Evolutionary conservation across 2,888 invertebrate species (phyloP).

Genomic region (Xestia sexstrigata): DNA sequence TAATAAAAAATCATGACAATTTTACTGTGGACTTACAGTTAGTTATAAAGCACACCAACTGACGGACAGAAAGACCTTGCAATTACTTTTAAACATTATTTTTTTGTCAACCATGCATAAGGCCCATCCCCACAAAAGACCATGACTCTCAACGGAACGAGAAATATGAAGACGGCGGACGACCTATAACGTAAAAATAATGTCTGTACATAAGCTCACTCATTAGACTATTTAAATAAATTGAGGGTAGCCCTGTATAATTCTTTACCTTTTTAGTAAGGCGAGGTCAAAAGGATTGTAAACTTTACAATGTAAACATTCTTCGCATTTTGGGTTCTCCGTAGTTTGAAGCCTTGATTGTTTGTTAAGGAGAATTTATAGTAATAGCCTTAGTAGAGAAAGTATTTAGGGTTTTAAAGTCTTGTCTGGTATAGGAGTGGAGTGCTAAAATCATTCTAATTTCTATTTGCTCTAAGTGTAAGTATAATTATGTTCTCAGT

Average conservation of each 20-base stretch:
- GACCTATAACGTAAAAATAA: conserved; percentile 38
- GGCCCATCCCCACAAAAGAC: conserved; percentile 21
- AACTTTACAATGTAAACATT: conserved; percentile 32
- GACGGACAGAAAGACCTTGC: background rate
- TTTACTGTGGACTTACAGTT: background rate
- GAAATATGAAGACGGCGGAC: conserved; percentile 53
- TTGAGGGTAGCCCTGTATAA: conserved; percentile 27
- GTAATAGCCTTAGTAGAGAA: background rate
- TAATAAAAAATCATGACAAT: background rate
- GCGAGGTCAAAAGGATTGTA: conserved; percentile 13
- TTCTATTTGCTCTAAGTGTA: background rate
- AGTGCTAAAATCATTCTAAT: background rate
- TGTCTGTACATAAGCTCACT: conserved; percentile 40
- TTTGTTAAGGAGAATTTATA: conserved; percentile 29
- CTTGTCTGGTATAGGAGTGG: background rate
- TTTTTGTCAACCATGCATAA: background rate
- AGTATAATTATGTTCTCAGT: too few relatives aligned
- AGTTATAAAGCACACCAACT: background rate
- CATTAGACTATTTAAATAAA: conserved; percentile 56
- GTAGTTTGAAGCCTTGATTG: conserved; percentile 36
- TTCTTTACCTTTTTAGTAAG: conserved; percentile 31
- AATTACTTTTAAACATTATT: background rate
- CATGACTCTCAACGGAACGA: conserved; percentile 29
- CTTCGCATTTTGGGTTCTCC: conserved; percentile 23
- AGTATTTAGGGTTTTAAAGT: background rate